Evolutionary conservation across 2,888 invertebrate species (phyloP), one percentile per base, ranked within the genome.

Genomic region (Tetropium fuscum): DNA sequence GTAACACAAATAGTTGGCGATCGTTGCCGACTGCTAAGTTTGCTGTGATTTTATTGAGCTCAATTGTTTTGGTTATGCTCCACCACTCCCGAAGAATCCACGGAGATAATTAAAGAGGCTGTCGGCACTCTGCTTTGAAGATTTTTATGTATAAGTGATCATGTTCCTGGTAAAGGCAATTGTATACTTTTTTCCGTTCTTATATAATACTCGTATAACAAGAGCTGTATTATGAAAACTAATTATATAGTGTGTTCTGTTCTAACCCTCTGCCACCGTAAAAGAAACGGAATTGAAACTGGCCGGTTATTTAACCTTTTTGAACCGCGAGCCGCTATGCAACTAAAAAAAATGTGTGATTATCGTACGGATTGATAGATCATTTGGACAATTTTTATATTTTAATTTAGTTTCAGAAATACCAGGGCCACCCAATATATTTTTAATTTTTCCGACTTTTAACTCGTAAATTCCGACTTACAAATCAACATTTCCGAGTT

Each of bases 31-130:
- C 48, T 48, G 48, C 51, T 55, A 27, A 40, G 53, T 51, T 58
- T 58, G 54, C 59, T 49, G 67, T 66, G 69, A 69, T 69, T 69
- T 66, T 64, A 67, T 69, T 67, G 61, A 54, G 63, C 63, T 53
- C 60, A 58, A 66, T 66, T 66, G 65, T 66, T 62, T 66, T 60
- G 65, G 62, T 66, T 63, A 60, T 66, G 65, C 63, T 63, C 58
- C 63, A 53, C 65, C 65, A 66, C 63, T 63, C 51, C 55, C 58
- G 48, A 56, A 66, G 63, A 60, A 63, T 66, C 58, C 60, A 56
- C 58, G 30, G 54, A 66, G 60, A 66, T 66, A 66, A 66, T 66
- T 66, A 66, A 66, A 66, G 65, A 66, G 54, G 43, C 58, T 58
- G 63, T 60, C 63, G 63, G 63, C 63, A 41, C 51, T 34, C 43